phyloP scores from a whole-genome alignment of 2,113 vertebrate genomes.

The Bubo scandiacus region DNA sequence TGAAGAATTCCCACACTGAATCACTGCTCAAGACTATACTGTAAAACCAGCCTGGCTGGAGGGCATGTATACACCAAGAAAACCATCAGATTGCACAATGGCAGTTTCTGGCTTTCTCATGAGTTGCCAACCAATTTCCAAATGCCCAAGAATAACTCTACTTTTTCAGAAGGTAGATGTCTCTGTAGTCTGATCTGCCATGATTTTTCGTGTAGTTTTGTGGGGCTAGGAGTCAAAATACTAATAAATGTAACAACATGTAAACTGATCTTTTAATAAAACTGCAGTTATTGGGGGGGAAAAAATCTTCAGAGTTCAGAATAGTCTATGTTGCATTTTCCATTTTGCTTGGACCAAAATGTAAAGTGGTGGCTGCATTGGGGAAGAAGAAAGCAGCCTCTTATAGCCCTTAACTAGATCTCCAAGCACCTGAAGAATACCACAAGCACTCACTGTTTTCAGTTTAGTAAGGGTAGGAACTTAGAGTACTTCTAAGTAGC shows the following conservation, averaged over 20 bases:
- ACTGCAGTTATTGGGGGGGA: not conserved
- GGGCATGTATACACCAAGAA: not conserved
- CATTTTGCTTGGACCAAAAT: slow-evolving; percentile 34
- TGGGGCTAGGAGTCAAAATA: not conserved
- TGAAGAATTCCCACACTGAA: slow-evolving; percentile 21
- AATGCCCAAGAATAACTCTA: not conserved
- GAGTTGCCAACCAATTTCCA: not conserved
- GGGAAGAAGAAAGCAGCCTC: not conserved
- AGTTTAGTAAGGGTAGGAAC: not conserved
- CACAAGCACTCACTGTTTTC: slow-evolving; percentile 5
- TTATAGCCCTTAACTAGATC: not conserved
- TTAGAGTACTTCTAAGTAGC: not conserved
- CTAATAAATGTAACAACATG: not conserved
- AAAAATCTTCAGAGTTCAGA: not conserved
- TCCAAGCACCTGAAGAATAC: slow-evolving; percentile 35
- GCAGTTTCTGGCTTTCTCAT: not conserved
- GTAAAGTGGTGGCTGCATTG: not conserved
- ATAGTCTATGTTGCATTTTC: slow-evolving; percentile 3
- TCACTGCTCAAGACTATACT: not conserved
- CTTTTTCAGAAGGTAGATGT: not conserved
- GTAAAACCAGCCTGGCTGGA: not conserved
- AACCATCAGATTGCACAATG: not conserved
- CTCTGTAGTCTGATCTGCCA: not conserved
- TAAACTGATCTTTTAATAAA: slow-evolving; percentile 55
- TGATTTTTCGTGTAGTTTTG: not conserved